Base-by-base conservation (phyloP, 1,140 invertebrate species). In the Drosophila ohnishii region DNA sequence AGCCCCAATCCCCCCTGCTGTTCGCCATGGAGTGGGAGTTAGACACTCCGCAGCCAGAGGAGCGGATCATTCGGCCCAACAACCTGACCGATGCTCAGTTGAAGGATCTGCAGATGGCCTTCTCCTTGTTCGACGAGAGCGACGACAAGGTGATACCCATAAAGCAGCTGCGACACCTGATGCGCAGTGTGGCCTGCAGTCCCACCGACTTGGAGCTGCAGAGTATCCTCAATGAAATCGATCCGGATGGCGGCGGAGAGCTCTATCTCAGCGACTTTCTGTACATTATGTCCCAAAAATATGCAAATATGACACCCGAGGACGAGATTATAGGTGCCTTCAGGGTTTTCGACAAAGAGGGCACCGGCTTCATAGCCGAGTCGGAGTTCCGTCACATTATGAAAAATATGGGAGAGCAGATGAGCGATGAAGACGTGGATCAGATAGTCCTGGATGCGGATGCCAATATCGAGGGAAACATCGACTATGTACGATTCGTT, bases 281-380 rank as follows among this genome's bases (percentile, higher is more conserved):
- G 1, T 71, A 75, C 13, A 44, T 85, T 0, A 85, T 85, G 82
- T 81, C 55, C 3, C 14, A 51, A n/a, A 73, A 65, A 0, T 85
- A 86, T 44, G 62, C 42, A 2, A 64, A 62, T 2, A 80, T 75
- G 66, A 69, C 62, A 8, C 63, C 59, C 5, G 82, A 86, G 37
- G 82, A 85, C 47, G 82, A 85, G 51, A 57, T 85, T 3, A 86
- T 85, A 8, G 47, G 73, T 11, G 82, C 82, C 10, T 85, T 85
- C 5, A 63, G 8, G 8, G 74, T 85, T 1, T 85, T 85, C 9
- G 82, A 85, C 14, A 71, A 60, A 13, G 47, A 78, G 0, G 56
- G 61, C 8, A 86, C 73, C 28, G 82, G 82, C 0, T 42, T 48
- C 10, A 86, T 85, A 69, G n/a, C 61, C 22, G 82, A 85, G 19